Evolutionary conservation across 2,113 vertebrate genomes (phyloP).

Genomic region (Turnix velox): DNA sequence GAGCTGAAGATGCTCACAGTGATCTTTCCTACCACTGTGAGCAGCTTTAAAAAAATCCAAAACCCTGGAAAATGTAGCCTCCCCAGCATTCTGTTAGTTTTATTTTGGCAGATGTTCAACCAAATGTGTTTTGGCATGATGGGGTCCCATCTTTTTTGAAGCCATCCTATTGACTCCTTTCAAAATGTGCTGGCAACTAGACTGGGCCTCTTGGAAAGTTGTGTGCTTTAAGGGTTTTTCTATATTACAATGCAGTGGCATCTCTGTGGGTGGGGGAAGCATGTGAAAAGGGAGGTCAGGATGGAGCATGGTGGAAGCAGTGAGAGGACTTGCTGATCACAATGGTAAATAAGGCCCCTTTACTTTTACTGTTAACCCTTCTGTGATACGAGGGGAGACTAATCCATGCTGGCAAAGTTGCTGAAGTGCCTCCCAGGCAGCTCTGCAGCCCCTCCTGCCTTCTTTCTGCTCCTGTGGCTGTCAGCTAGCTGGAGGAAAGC

Average conservation of each 20-base stretch:
- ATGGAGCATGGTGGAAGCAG: not conserved
- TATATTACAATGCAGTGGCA: accelerated
- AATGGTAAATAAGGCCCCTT: not conserved
- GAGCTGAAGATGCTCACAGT: not conserved
- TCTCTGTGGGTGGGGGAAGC: not conserved
- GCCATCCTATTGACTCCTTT: not conserved
- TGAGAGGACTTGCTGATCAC: not conserved
- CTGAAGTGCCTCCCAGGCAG: not conserved
- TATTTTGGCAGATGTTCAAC: slow-evolving; percentile 36
- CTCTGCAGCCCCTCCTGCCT: not conserved
- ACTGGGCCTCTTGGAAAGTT: not conserved
- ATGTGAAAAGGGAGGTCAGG: not conserved
- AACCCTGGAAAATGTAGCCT: not conserved
- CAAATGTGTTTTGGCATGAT: slow-evolving; percentile 8
- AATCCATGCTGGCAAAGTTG: accelerated
- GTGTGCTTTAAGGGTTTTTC: not conserved
- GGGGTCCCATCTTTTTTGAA: not conserved
- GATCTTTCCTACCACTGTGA: not conserved
- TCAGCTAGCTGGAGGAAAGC: not conserved
- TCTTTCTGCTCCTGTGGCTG: not conserved
- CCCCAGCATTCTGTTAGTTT: slow-evolving; percentile 20
- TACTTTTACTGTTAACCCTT: not conserved
- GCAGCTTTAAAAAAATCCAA: not conserved
- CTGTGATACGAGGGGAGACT: not conserved
- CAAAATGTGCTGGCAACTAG: not conserved